Conservation (phyloP, 2,888 invertebrate species). For the Syritta pipiens region DNA sequence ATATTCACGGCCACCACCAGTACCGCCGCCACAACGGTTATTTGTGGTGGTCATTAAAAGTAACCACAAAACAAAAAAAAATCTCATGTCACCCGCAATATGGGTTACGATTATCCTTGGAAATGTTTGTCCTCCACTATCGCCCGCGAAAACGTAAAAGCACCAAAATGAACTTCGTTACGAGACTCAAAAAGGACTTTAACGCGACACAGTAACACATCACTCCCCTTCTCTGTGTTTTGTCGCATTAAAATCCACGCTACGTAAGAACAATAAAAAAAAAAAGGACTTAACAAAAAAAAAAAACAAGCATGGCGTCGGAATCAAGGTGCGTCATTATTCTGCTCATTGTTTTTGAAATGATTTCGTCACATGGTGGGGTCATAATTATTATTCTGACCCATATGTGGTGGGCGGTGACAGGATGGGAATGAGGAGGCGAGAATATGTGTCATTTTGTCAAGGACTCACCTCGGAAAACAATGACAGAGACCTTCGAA, state of each 20-base stretch:
- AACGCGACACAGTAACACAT: conserved; percentile 5
- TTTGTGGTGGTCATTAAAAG: conserved; percentile 20
- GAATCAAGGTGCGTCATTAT: conserved; percentile 40
- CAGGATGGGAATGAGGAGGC: not conserved
- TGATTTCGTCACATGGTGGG: conserved; percentile 1
- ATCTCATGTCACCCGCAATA: conserved; percentile 13
- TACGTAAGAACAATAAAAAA: conserved; percentile 16
- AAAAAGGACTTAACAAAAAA: conserved; percentile 3
- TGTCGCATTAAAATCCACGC: conserved; percentile 20
- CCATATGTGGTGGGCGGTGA: not conserved
- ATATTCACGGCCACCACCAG: not conserved
- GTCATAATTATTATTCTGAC: conserved; percentile 28
- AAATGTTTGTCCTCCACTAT: conserved; percentile 13
- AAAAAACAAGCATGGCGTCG: not conserved
- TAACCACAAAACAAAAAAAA: conserved; percentile 3
- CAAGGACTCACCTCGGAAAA: conserved; percentile 21
- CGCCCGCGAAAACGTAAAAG: not conserved
- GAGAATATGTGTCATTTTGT: conserved; percentile 32
- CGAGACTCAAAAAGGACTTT: conserved; percentile 39
- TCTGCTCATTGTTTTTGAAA: conserved; percentile 32
- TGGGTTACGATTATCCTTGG: conserved; percentile 16
- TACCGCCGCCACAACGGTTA: conserved; percentile 12
- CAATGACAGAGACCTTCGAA: conserved; percentile 30
- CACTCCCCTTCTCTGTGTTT: too few species aligned
- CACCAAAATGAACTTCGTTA: conserved; percentile 47